Evolutionary conservation across 2,888 invertebrate species (phyloP), one percentile per base, ranked within the genome.

Genomic region (Drosophila antonietae): DNA sequence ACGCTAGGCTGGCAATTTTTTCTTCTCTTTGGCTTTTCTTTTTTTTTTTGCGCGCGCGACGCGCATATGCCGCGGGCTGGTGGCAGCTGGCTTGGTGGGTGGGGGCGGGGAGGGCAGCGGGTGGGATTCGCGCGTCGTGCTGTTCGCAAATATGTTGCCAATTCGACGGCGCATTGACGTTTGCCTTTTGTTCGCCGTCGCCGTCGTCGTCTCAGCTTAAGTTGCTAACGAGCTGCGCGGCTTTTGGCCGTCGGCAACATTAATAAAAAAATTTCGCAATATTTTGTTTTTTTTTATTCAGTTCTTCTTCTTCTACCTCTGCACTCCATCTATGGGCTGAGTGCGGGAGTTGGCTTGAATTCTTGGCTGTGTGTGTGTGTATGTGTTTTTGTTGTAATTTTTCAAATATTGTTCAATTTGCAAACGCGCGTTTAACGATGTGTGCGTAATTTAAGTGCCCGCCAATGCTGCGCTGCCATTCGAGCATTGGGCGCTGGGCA

Each of bases 131-230:
- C 53, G 77, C 72, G 78, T 59, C 63, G 77, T 81, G 80, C 82
- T 89, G 89, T 90, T 90, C 81, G 88, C 86, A 91, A 92, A 91
- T 88, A 92, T 92, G 91, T 91, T 91, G 92, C 91, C 90, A 91
- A 92, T 91, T 88, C 78, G 75, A 79, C 78, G 76, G 75, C 74
- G 76, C 75, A 83, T 76, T 84, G 84, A 88, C 89, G 90, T 90
- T 86, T 88, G 83, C 80, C 89, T 84, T 88, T 83, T 90, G 76
- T 69, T 51, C 31, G 49, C 33, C 49, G 1, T 47, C 47, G 47
- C 2, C 47, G n/a, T 75, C 62, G 55, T 64, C 73, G 63, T 52
- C 84, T 90, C 77, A 80, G 87, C 88, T 87, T 87, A 81, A 90
- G 91, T 90, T 89, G 91, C 89, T 89, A 89, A 90, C 91, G 91